Evolutionary conservation across 1,140 invertebrate genomes (phyloP).

Genomic region (Drosophila ironensis): DNA sequence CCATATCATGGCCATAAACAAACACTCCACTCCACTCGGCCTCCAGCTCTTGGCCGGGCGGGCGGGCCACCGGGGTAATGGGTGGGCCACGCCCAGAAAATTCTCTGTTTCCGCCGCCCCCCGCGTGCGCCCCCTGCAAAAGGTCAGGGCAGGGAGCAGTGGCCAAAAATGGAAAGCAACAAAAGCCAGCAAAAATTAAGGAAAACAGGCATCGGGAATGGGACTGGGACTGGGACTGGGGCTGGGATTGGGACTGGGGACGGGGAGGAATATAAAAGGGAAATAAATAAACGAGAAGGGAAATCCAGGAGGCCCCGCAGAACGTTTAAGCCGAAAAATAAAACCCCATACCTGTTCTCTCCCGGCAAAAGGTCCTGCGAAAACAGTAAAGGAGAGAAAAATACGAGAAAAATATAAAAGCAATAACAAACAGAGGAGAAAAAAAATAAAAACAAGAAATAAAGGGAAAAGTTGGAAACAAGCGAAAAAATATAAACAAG

Average conservation of each 20-base stretch:
- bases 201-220: not conserved
- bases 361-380: constrained; percentile 31
- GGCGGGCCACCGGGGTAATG: too few relatives aligned
- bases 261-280: constrained; percentile 21
- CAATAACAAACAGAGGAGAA: constrained; percentile 30
- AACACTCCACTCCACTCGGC: constrained; percentile 22
- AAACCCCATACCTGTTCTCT: constrained; percentile 69
- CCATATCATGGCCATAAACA: constrained; percentile 41
- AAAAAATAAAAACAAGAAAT: constrained; percentile 54
- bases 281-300: constrained; percentile 44
- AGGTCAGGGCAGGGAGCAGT: constrained; percentile 53
- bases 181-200: constrained; percentile 7
- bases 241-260: too few relatives aligned
- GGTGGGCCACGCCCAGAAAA: constrained; percentile 76
- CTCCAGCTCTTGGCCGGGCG: constrained; percentile 13
- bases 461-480: constrained; percentile 68
- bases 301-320: constrained; percentile 51
- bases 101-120: constrained; percentile 11
- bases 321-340: constrained; percentile 67
- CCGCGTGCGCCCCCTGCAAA: constrained; percentile 30
- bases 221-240: not conserved
- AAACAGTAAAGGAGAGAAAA: not conserved
- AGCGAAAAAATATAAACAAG: constrained; percentile 32
- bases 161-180: constrained; percentile 36
- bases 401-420: not conserved